phyloP scores from a whole-genome alignment of 30 jellyfish, hydroid and myxozoan genomes.

The Aurelia aurita complex sp. Pacific region DNA sequence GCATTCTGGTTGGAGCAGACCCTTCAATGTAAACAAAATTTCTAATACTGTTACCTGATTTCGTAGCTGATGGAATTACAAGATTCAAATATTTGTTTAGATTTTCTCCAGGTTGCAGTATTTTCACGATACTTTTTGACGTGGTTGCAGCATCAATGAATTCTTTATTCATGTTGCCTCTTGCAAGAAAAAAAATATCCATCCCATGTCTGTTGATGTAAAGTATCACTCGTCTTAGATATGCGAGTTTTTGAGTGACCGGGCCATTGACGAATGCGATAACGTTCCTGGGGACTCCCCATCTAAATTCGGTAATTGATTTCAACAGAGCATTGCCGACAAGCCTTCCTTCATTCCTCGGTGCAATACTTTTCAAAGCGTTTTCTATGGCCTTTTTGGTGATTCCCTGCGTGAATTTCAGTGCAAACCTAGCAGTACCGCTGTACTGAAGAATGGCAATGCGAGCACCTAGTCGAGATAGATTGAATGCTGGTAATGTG shows the following conservation, averaged over 20 bases:
- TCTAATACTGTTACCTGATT: constrained; percentile 26
- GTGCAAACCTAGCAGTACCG: constrained; percentile 37
- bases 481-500: constrained; percentile 45
- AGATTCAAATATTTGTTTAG: constrained; percentile 33
- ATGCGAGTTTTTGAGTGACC: constrained; percentile 18
- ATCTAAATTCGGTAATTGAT: constrained; percentile 37
- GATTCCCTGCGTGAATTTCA: constrained; percentile 36
- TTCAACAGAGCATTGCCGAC: constrained; percentile 58
- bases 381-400: constrained; percentile 40
- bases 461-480: constrained; percentile 39
- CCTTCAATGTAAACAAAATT: too few relatives aligned
- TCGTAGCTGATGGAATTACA: constrained; percentile 49
- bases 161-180: constrained; percentile 14
- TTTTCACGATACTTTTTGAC: not conserved
- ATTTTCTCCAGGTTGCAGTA: constrained; percentile 28
- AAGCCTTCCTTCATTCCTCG: constrained; percentile 46
- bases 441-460: constrained; percentile 52
- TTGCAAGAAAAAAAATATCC: constrained; percentile 33
- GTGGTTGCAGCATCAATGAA: constrained; percentile 32
- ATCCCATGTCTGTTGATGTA: constrained; percentile 37
- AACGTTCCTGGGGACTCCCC: constrained; percentile 58
- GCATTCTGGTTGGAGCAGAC: too few relatives aligned
- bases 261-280: constrained; percentile 56
- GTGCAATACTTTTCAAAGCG: constrained; percentile 34
- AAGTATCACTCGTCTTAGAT: constrained; percentile 25